Conservation (phyloP, 2,113 vertebrate genomes). For the Pangasianodon gigas region DNA sequence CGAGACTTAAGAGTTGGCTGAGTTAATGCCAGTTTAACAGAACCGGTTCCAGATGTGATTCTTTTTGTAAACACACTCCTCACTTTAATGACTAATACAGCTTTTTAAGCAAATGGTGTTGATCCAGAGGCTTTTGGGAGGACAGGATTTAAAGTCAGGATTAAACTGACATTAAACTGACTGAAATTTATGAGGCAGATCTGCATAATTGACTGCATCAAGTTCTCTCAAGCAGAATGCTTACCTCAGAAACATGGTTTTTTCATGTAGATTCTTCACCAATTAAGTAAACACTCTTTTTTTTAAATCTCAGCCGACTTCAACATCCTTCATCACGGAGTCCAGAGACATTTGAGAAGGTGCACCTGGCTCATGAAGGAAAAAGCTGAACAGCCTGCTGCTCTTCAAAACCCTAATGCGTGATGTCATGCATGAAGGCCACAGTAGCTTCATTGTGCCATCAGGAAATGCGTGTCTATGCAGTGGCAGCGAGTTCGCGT, state of each 20-base stretch:
- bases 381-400: background rate
- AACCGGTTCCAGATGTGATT: constrained; percentile 29
- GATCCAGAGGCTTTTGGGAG: background rate
- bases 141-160: background rate
- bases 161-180: background rate
- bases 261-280: background rate
- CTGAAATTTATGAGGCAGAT: background rate
- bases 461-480: constrained; percentile 35
- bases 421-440: constrained; percentile 31
- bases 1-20: background rate
- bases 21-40: background rate
- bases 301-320: background rate
- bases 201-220: background rate
- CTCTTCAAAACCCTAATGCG: constrained; percentile 24
- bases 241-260: background rate
- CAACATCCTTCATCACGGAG: background rate
- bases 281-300: background rate
- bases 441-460: constrained; percentile 48
- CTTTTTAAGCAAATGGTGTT: background rate
- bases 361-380: constrained; percentile 18
- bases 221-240: background rate
- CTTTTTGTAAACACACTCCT: background rate
- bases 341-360: background rate
- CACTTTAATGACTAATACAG: background rate
- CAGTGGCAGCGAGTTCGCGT: background rate